Evolutionary conservation across 2,888 invertebrate genomes (phyloP).

Genomic region (Patella caerulea): DNA sequence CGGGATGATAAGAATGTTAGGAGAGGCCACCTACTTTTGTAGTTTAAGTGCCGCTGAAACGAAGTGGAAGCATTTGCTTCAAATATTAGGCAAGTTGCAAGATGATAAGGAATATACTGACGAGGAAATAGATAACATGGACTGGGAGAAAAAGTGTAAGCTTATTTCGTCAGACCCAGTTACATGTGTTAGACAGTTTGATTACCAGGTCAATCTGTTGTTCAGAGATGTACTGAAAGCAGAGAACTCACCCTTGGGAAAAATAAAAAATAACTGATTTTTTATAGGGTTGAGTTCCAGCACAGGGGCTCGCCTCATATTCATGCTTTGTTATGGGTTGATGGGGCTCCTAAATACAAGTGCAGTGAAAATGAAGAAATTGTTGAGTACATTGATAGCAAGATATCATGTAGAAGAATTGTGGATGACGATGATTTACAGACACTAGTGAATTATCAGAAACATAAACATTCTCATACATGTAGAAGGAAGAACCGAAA

Average conservation of each 20-base stretch:
- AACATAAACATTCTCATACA: constrained; percentile 33
- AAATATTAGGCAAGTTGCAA: constrained; percentile 19
- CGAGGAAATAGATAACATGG: constrained; percentile 23
- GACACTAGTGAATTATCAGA: constrained; percentile 24
- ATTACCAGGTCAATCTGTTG: constrained; percentile 40
- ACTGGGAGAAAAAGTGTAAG: constrained; percentile 39
- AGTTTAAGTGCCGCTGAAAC: constrained; percentile 38
- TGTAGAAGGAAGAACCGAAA: constrained; percentile 16
- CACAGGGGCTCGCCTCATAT: constrained; percentile 48
- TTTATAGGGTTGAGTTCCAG: constrained; percentile 50
- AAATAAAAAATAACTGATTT: constrained; percentile 36
- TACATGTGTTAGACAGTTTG: constrained; percentile 46
- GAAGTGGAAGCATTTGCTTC: constrained; percentile 18
- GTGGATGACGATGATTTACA: constrained; percentile 24
- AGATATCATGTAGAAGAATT: constrained; percentile 30
- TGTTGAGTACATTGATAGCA: constrained; percentile 29
- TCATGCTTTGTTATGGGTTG: constrained; percentile 42
- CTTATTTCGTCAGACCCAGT: constrained; percentile 46
- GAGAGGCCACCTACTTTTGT: constrained; percentile 37
- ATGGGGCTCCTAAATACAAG: constrained; percentile 37
- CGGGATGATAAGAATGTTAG: constrained; percentile 42
- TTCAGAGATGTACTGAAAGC: constrained; percentile 26
- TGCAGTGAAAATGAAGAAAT: constrained; percentile 29
- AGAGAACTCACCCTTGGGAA: constrained; percentile 37
- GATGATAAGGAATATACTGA: constrained; percentile 28